Evolutionary conservation across 2,113 vertebrate genomes (phyloP), one percentile per base, ranked within the genome.

Genomic region (Alligator sinensis): DNA sequence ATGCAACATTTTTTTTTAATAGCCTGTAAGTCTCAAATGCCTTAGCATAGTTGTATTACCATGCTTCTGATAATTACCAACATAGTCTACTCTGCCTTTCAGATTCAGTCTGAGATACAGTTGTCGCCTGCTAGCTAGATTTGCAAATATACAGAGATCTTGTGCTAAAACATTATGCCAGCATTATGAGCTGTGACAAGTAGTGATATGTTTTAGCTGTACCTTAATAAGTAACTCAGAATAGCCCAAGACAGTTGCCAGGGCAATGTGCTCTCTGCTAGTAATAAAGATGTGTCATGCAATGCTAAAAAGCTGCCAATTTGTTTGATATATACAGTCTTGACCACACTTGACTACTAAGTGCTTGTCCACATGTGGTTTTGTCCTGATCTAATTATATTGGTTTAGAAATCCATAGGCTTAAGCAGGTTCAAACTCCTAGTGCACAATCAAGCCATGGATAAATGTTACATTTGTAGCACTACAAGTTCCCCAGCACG

Each of bases 211-310:
- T 77, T 24, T 62, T 4, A 30, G 14, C 11, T 6, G 54, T 28
- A 28, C 58, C 38, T 15, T 28, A 14, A 14, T 28, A 64, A 8
- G 55, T 22, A 60, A 0, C 34, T 82, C 28, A 9, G 61, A 86
- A 72, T 27, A 79, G 34, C 57, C 0, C 0, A 28, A 72, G 75
- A 66, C 0, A 0, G 16, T 58, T 57, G 54, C 38, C 75, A 30
- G 0, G 1, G 47, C 16, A 22, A 16, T 24, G 2, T 0, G 0
- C 27, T 80, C 60, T 0, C 0, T 84, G n/a, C 4, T 59, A 62
- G 59, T 90, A 81, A 68, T 57, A 12, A 64, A 34, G 54, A 21
- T 63, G 57, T 28, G 1, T 1, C 75, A 77, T 14, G 19, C 16
- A 19, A 85, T 61, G 55, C n/a, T 72, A 87, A 5, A 87, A 93